Percentiles rank a stretch among this genome's conserved stretches.
These are phyloP conservation scores for Gavialis gangeticus DNA, from an alignment of 2,113 vertebrate genomes.

Conservation along the genomic window DNA sequence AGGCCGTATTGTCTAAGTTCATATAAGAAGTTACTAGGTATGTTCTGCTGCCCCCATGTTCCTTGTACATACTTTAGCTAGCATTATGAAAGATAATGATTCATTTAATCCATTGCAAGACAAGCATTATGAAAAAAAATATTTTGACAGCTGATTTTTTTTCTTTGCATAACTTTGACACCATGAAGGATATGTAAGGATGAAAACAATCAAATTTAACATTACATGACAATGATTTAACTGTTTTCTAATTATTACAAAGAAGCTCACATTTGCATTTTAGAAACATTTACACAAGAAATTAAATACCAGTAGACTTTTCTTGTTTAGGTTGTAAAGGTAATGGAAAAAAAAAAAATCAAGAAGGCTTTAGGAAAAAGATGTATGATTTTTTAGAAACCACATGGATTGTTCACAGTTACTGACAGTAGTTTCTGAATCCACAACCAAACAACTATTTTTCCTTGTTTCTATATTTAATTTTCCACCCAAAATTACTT, in stretches of 20 bases:
- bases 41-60: background rate
- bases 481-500: background rate
- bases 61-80: background rate
- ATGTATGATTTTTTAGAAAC: background rate
- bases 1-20: background rate
- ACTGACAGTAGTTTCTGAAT: background rate
- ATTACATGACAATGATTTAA: background rate
- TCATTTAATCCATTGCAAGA: background rate
- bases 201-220: background rate
- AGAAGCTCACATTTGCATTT: background rate
- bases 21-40: background rate
- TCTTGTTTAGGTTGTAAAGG: background rate
- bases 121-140: slow-evolving; percentile 26
- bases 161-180: slow-evolving; percentile 35
- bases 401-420: fast-evolving
- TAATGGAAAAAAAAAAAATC: background rate
- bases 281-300: background rate
- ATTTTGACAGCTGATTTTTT: background rate
- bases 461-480: background rate
- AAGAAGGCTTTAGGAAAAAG: background rate
- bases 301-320: background rate
- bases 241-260: background rate
- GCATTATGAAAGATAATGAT: slow-evolving; percentile 23
- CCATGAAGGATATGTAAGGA: background rate
- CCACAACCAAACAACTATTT: background rate